Evolutionary conservation across 2,888 invertebrate species (phyloP).

Genomic region (Lochmaea crataegi): DNA sequence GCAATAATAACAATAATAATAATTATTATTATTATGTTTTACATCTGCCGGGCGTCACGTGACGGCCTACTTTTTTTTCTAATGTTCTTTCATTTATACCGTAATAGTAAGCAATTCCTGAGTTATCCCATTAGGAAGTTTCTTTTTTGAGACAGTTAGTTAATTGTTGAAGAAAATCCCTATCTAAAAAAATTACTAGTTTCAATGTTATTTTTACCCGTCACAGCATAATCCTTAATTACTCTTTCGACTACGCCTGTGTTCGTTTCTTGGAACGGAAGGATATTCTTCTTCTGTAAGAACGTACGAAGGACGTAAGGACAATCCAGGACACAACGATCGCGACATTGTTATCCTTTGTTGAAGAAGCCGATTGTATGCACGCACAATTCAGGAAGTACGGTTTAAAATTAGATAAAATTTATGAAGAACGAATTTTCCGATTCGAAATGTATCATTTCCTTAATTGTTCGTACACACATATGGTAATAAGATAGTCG

Average conservation of each 20-base stretch:
- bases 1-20: no score
- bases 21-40: no score
- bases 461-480: not conserved
- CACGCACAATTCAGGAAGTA: slow-evolving; percentile 33
- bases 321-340: slow-evolving; percentile 20
- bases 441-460: slow-evolving; percentile 16
- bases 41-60: no score
- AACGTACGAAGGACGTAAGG: slow-evolving; percentile 42
- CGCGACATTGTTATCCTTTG: slow-evolving; percentile 32
- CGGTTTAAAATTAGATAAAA: slow-evolving; percentile 19
- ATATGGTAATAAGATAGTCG: not conserved
- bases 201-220: not conserved
- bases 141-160: no score
- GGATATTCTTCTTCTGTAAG: slow-evolving; percentile 47
- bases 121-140: no score
- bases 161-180: no score
- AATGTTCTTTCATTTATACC: no score
- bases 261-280: slow-evolving; percentile 40
- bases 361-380: slow-evolving; percentile 16
- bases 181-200: no score
- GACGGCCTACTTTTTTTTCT: no score
- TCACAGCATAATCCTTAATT: slow-evolving; percentile 19
- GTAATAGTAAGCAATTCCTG: no score
- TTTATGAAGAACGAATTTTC: slow-evolving; percentile 27
- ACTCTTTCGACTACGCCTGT: slow-evolving; percentile 19